A percentile compares a stretch with the other conserved stretches of the same genome.
Evolutionary conservation across 2,797 vertebrate species (phyloP).

Genomic region (Myripristis murdjan): DNA sequence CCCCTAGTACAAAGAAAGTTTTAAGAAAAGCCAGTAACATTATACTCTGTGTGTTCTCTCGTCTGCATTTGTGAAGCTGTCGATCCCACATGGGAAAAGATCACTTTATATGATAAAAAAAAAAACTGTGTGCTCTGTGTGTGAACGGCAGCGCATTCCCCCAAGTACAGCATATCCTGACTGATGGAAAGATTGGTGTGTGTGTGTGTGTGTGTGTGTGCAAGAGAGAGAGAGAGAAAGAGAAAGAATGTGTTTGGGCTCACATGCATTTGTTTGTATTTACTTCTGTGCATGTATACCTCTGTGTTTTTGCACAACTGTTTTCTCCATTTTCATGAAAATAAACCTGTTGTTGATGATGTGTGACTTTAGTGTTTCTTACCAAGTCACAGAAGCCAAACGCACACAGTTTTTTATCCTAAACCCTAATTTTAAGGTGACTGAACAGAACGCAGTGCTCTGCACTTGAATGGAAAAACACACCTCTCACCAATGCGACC

Average conservation of each 20-base stretch:
- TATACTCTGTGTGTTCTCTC: constrained; percentile 6
- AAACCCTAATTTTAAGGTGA: neutral
- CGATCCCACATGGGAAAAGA: constrained; percentile 9
- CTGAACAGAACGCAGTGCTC: too few relatives aligned
- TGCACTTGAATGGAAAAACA: neutral
- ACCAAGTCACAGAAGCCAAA: constrained; percentile 34
- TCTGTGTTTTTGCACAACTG: constrained; percentile 8
- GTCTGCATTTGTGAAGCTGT: constrained; percentile 12
- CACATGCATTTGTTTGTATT: neutral
- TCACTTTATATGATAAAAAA: constrained; percentile 23
- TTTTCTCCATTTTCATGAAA: neutral
- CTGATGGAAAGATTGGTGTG: neutral
- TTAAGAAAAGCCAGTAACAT: constrained; percentile 19
- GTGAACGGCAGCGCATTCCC: constrained; percentile 2
- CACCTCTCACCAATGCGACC: constrained; percentile 1
- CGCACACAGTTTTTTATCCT: constrained; percentile 1
- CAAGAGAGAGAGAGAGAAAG: too few relatives aligned
- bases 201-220: too few relatives aligned
- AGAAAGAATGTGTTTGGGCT: too few relatives aligned
- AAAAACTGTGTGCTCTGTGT: neutral
- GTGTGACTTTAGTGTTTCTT: neutral
- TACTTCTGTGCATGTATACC: neutral
- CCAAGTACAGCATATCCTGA: constrained; percentile 14
- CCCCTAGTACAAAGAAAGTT: neutral
- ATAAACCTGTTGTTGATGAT: neutral